Conservation (phyloP, 1,140 invertebrate species). For the Acromyrmex echinatior region DNA sequence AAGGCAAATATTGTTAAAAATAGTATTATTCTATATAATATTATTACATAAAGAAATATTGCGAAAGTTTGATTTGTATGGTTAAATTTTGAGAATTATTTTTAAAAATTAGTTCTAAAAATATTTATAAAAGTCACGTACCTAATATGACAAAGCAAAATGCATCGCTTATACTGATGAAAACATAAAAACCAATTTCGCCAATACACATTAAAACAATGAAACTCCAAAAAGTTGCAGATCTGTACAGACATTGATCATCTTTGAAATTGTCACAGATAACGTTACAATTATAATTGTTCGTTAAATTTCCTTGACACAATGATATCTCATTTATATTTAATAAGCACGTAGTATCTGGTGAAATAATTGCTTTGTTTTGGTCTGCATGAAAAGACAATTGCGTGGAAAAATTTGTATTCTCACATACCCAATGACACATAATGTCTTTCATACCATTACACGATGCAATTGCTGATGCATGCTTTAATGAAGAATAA, state of each 20-base stretch:
- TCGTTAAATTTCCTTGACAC: slow-evolving; percentile 34
- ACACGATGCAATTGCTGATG: slow-evolving; percentile 38
- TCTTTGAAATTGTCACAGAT: slow-evolving; percentile 55
- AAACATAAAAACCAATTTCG: slow-evolving; percentile 92
- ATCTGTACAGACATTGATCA: slow-evolving; percentile 86
- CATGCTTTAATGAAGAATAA: slow-evolving; percentile 60
- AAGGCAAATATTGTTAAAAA: background rate
- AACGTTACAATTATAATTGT: slow-evolving; percentile 63
- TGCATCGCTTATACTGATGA: slow-evolving; percentile 92
- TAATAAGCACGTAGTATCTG: slow-evolving; percentile 72
- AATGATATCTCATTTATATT: slow-evolving; percentile 42
- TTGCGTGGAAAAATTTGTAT: slow-evolving; percentile 60
- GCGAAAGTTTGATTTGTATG: background rate
- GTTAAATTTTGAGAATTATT: background rate
- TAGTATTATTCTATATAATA: background rate
- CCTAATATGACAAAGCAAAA: slow-evolving; percentile 90
- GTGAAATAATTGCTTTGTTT: slow-evolving; percentile 73
- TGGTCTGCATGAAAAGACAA: slow-evolving; percentile 64
- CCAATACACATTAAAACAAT: slow-evolving; percentile 89
- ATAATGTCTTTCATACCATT: slow-evolving; percentile 36
- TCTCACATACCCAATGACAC: slow-evolving; percentile 75
- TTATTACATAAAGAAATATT: background rate
- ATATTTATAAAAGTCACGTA: slow-evolving; percentile 47
- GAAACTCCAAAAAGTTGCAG: slow-evolving; percentile 78
- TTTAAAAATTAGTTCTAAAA: background rate